phyloP scores from a whole-genome alignment of 2,888 invertebrate species.

The Plutella xylostella region DNA sequence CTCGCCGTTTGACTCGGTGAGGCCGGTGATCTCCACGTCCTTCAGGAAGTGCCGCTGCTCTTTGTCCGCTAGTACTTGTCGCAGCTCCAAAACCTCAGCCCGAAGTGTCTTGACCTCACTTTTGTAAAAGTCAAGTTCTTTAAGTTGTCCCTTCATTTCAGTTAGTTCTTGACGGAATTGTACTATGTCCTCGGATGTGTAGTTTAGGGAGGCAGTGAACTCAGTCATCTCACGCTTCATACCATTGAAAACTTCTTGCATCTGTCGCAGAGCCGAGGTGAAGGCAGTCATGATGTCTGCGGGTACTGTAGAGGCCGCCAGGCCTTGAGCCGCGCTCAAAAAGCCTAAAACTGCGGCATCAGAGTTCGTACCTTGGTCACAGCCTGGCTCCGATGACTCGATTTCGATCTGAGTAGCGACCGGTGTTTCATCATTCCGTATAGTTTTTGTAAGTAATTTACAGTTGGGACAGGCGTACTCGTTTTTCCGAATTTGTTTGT shows the following conservation, averaged over 20 bases:
- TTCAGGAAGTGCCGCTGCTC: neutral
- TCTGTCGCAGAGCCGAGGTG: neutral
- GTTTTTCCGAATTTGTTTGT: too few species aligned
- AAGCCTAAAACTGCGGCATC: too few species aligned
- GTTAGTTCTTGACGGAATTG: neutral
- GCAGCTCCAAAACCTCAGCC: neutral
- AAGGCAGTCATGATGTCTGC: neutral
- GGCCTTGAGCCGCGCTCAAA: too few species aligned
- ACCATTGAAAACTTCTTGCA: neutral
- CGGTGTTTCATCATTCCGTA: too few species aligned
- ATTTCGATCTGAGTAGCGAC: too few species aligned
- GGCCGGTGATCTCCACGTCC: neutral
- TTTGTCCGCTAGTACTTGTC: neutral
- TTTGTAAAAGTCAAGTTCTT: neutral
- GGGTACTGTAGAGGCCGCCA: too few species aligned
- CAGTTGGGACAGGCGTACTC: too few species aligned
- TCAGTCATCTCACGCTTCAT: neutral
- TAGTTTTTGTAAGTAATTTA: too few species aligned
- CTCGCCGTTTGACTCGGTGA: neutral
- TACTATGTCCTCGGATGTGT: neutral
- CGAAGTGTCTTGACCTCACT: slow-evolving; percentile 1
- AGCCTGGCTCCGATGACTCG: too few species aligned
- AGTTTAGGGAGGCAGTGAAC: neutral
- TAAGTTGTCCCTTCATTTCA: slow-evolving; percentile 1
- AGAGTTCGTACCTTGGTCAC: too few species aligned